Base-by-base conservation (phyloP, 2,888 invertebrate genomes). In the Diploptera punctata region DNA sequence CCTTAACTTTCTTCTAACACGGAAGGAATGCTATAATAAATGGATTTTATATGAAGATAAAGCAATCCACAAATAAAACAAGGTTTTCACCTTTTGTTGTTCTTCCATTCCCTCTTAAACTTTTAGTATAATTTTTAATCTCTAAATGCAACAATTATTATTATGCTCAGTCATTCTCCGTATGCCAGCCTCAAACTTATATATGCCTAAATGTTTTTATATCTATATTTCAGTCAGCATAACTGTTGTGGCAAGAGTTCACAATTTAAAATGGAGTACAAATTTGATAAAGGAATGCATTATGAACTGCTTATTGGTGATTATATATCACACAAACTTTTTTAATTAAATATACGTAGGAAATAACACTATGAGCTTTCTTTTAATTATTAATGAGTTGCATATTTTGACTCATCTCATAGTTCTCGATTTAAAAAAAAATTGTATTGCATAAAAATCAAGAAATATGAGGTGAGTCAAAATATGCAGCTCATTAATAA, bases 111-210 rank as follows among this genome's bases (percentile, higher is more conserved):
- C 1, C 13, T 38, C 13, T 9, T 38, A 13, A 13, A 38, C 38
- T 9, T 9, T 13, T 38, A 9, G 5, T 38, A 9, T 2, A 24
- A 24, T 18, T 13, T 52, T 24, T 24, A 52, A 13, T 1, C 24
- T 57, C 31, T 57, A 57, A 24, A 57, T 57, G 54, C n/a, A 16
- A 57, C 29, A 57, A 57, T 24, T n/a, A 29, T n/a, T n/a, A n/a
- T 7, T 24, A 57, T 29, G 31, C 57, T 57, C 57, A 31, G 29
- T 31, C n/a, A 57, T 57, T 57, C 24, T 3, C 29, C n/a, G 26
- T 21, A 3, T 29, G 9, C 24, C 33, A 33, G 33, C 13, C 21
- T 24, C 19, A 54, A 10, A 26, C n/a, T 18, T 18, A 52, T 21
- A 24, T 21, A 16, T 29, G 16, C 1, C 24, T 10, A 26, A 21